Conservation (phyloP, 2,113 vertebrate species). For the Theristicus caerulescens region DNA sequence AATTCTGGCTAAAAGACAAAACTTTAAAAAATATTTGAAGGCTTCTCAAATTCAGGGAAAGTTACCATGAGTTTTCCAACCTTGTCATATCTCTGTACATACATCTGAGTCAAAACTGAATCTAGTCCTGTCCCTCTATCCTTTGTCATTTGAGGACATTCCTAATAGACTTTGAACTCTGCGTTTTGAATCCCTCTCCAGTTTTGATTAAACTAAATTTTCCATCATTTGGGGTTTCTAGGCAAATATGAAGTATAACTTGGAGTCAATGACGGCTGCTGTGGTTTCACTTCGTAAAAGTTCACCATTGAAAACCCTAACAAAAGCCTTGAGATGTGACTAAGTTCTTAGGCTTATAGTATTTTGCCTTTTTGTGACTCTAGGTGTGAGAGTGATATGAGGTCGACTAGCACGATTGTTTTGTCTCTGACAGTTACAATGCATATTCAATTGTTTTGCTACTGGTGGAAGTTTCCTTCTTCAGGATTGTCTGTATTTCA, state of each 20-base stretch:
- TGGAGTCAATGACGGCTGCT: neutral
- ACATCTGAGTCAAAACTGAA: neutral
- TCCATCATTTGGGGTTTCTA: neutral
- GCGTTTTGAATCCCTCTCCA: neutral
- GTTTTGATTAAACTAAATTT: neutral
- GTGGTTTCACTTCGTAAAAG: neutral
- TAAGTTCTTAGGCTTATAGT: neutral
- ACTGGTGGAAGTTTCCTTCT: neutral
- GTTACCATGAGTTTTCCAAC: neutral
- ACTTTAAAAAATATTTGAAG: neutral
- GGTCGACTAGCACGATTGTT: neutral
- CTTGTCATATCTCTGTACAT: neutral
- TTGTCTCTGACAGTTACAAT: neutral
- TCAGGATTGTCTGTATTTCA: neutral
- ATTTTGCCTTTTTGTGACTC: neutral
- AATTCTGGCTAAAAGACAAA: neutral
- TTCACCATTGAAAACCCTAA: neutral
- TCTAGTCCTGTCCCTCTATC: neutral
- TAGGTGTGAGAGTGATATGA: neutral
- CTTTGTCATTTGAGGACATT: neutral
- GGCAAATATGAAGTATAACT: neutral
- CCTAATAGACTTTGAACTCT: neutral
- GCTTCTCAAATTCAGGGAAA: neutral
- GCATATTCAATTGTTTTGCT: neutral
- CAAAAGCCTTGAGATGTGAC: neutral